Evolutionary conservation across 2,113 vertebrate species (phyloP).

Genomic region (Boleophthalmus pectinirostris): DNA sequence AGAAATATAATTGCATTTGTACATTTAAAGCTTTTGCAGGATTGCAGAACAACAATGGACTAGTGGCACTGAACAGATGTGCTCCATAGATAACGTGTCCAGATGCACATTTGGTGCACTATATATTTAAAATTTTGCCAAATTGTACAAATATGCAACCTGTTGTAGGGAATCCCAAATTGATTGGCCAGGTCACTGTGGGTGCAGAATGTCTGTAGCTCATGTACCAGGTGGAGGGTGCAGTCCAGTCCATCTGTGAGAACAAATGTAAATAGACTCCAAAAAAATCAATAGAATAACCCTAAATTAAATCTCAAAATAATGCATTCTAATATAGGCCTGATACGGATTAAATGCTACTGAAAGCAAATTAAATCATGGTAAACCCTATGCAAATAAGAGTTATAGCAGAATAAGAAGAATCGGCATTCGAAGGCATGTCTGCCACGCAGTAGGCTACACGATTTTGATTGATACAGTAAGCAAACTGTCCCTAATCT

Average conservation of each 20-base stretch:
- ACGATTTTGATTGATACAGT: neutral
- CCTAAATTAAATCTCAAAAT: too few species aligned
- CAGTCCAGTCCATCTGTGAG: neutral
- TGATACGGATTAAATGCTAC: too few species aligned
- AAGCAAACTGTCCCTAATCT: neutral
- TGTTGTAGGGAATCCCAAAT: too few species aligned
- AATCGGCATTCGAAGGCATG: neutral
- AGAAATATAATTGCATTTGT: conserved; percentile 80
- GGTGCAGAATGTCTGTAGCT: neutral
- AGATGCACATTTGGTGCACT: conserved; percentile 1
- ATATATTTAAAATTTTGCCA: neutral
- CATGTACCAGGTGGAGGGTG: neutral
- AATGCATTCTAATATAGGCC: too few species aligned
- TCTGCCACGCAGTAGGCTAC: neutral
- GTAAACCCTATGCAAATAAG: neutral
- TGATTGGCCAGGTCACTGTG: too few species aligned
- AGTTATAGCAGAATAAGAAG: neutral
- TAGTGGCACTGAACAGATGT: conserved; percentile 41
- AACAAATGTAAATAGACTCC: too few species aligned
- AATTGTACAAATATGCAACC: neutral
- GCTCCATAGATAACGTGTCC: conserved; percentile 15
- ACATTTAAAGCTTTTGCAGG: conserved; percentile 72
- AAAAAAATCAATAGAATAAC: too few species aligned
- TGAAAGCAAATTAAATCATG: too few species aligned
- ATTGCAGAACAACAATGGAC: conserved; percentile 41